These are phyloP conservation scores for Callithrix jacchus DNA, from an alignment of 2,113 vertebrate species.

Conservation along the genomic window DNA sequence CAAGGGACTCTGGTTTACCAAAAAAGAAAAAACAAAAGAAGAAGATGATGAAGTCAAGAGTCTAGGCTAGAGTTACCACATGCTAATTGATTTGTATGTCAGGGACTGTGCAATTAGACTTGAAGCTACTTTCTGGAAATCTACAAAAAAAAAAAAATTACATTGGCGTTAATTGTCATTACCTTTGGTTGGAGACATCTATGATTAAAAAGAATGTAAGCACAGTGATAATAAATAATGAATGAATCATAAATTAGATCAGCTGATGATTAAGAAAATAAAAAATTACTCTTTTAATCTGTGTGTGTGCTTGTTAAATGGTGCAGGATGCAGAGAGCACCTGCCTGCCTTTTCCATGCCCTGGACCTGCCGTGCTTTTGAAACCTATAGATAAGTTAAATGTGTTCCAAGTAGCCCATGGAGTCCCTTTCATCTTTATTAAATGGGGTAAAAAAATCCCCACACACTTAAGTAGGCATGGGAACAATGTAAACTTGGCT, in stretches of 20 bases:
- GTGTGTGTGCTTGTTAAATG: not conserved
- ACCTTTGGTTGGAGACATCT: slow-evolving; percentile 41
- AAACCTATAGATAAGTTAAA: not conserved
- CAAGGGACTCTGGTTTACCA: not conserved
- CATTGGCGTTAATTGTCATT: not conserved
- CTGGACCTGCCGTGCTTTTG: not conserved
- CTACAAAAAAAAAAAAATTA: not conserved
- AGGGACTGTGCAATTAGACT: not conserved
- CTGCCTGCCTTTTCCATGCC: not conserved
- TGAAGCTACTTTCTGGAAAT: slow-evolving; percentile 54
- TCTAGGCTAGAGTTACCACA: not conserved
- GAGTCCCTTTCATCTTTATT: not conserved
- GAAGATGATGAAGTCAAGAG: not conserved
- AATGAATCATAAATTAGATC: slow-evolving; percentile 74
- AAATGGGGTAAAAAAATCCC: not conserved
- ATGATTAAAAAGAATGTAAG: slow-evolving; percentile 27
- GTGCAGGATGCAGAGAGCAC: not conserved
- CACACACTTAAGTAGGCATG: not conserved
- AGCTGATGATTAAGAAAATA: slow-evolving; percentile 40
- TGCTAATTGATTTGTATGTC: slow-evolving; percentile 51
- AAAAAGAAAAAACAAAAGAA: not conserved
- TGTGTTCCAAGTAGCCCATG: not conserved
- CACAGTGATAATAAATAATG: slow-evolving; percentile 63
- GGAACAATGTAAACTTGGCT: not conserved
- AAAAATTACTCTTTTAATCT: slow-evolving; percentile 11